Evolutionary conservation across 1,140 invertebrate genomes (phyloP), one percentile per base, ranked within the genome.

Genomic region (Meloidogyne exigua): DNA sequence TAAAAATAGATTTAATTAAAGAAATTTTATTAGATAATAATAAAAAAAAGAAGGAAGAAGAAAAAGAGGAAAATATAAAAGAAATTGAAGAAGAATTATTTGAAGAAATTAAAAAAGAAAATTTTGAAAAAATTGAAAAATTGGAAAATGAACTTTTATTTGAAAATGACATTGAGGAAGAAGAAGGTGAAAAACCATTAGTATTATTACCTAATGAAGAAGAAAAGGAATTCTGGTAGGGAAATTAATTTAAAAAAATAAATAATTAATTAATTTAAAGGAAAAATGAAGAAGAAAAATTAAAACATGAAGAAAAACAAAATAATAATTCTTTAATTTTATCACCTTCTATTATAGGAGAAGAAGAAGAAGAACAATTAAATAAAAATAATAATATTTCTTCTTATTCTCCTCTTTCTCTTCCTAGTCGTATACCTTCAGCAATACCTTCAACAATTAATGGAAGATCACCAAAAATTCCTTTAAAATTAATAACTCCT

Each of bases 381-480:
- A 57, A 57, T 57, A 57, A 57, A 57, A 57, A 57, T 57, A 57
- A 57, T 57, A 57, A 57, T 49, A 32, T 32, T 32, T 32, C 7
- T 3, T 32, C 7, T 32, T 0, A 39, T 39, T 9, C 15, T 49
- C 2, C 3, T 49, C 5, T 49, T 49, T 15, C 44, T 49, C 44
- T 15, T 15, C 42, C 44, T 18, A 49, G 44, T 49, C 49, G 49
- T n/a, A 57, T 57, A 57, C 49, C 49, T 7, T 57, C 49, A 57
- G 49, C 49, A 57, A 32, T 57, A 21, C 49, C 49, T 21, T 57
- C 18, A 57, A 57, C 49, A 57, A 57, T 57, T 57, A 57, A 57
- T 57, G 49, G 49, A 57, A 57, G n/a, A 57, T 57, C 49, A 57
- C 49, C 49, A 57, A 57, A n/a, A 57, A 57, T 57, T 57, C 49